Conservation (phyloP, 2,113 vertebrate genomes). For the Rhinopomastus cyanomelas region DNA sequence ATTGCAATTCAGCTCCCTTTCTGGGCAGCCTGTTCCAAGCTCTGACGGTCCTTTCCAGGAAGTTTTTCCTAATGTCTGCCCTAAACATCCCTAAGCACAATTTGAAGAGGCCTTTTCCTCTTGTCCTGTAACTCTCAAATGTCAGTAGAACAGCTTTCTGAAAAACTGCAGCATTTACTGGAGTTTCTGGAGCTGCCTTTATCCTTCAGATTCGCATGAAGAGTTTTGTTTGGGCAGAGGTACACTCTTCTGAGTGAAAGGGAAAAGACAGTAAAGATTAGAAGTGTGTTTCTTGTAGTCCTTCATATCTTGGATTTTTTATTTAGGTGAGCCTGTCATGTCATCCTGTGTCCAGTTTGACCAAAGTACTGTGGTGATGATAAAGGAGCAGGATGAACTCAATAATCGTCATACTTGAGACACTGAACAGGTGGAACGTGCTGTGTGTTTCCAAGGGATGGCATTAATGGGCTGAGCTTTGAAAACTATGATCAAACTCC, state of each 20-base stretch:
- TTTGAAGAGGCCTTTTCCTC: neutral
- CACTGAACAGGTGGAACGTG: neutral
- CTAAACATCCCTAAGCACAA: neutral
- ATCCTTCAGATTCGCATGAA: accelerated
- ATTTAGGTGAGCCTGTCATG: neutral
- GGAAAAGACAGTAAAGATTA: neutral
- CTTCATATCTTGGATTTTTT: neutral
- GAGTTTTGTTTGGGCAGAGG: neutral
- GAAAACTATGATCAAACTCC: neutral
- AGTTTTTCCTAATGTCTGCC: too few relatives aligned
- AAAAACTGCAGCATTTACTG: neutral
- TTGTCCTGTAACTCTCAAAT: neutral
- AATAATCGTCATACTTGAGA: accelerated
- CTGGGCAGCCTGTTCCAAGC: neutral
- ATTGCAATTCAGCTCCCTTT: neutral
- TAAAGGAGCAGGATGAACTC: too few relatives aligned
- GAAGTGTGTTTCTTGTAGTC: accelerated
- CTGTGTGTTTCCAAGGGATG: neutral
- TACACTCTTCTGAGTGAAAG: neutral
- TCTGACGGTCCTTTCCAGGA: neutral
- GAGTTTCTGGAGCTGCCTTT: accelerated
- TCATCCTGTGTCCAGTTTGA: neutral
- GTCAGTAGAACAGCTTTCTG: neutral
- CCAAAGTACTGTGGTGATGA: neutral
- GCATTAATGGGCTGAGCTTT: accelerated